Base-by-base conservation (phyloP, 2,888 invertebrate genomes). In the Eupelmus urozonus region DNA sequence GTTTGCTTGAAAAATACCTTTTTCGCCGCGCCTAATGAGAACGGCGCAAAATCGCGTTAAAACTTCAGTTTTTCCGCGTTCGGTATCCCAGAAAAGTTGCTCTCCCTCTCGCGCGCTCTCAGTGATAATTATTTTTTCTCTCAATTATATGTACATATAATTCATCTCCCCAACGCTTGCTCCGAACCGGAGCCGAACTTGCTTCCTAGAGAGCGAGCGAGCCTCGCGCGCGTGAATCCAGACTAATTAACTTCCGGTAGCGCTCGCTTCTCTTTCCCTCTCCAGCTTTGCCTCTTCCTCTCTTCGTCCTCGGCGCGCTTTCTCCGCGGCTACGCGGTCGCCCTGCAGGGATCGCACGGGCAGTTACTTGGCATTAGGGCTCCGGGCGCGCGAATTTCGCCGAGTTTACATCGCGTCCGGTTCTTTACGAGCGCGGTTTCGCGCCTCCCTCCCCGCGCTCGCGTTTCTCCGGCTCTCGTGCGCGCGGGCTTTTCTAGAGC, bases 401-500 rank as follows among this genome's bases (percentile, higher is more conserved):
- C 57, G 75, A 75, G 67, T 67, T 75, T 75, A 67, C 69, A 62
- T 53, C 40, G 67, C 69, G 74, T 71, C 67, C 53, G 51, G 40
- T 65, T 77, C 70, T 81, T 79, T 71, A 74, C 76, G 67, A 74
- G 74, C 16, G 62, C 3, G 76, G 76, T 73, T 80, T 76, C 34
- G 55, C 53, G 60, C 73, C 72, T 69, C 72, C 57, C 69, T 57
- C 7, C 13, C 29, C 53, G 16, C 53, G 3, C 71, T 29, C 4
- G 9, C 29, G 20, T 23, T 59, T 20, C 60, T 49, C 60, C 42
- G 0, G 3, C 11, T 60, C 7, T 60, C 18, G 11, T 57, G 45
- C 55, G 23, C 23, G 23, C 29, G 27, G 11, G 3, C 53, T 18
- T 53, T 53, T 53, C 53, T n/a, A n/a, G n/a, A n/a, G n/a, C n/a